phyloP scores from a whole-genome alignment of 92 coral and sea anemone genomes.

The Phenganax marumi region DNA sequence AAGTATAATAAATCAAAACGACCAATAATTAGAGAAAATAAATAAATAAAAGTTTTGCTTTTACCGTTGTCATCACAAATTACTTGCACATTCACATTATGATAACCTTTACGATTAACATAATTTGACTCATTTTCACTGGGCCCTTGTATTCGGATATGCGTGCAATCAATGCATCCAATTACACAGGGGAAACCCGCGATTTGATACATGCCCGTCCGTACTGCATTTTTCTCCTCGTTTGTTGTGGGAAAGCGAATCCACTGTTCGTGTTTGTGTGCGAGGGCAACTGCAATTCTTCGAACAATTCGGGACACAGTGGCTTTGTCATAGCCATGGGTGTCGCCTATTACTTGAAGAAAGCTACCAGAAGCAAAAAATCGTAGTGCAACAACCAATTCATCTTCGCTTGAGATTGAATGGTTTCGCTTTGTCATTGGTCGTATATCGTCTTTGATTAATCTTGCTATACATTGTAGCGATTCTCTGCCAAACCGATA shows the following conservation, averaged over 20 bases:
- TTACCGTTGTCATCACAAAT: not conserved
- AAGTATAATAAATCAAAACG: too few species aligned
- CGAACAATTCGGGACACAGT: not conserved
- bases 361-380: conserved; percentile 22
- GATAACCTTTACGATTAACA: not conserved
- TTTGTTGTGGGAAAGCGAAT: not conserved
- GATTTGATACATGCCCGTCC: not conserved
- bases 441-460: not conserved
- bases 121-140: not conserved
- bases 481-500: not conserved
- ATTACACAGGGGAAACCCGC: not conserved
- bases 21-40: too few species aligned
- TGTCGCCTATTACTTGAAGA: not conserved
- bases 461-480: not conserved
- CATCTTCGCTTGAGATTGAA: not conserved
- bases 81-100: not conserved
- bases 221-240: not conserved
- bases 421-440: not conserved
- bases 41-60: not conserved
- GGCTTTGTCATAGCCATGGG: not conserved
- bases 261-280: not conserved
- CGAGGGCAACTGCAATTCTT: not conserved
- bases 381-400: not conserved
- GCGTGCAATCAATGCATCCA: not conserved
- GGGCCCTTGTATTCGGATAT: too few species aligned